These are phyloP conservation scores for Erynnis tages DNA, from an alignment of 2,888 invertebrate species.

Conservation along the genomic window DNA sequence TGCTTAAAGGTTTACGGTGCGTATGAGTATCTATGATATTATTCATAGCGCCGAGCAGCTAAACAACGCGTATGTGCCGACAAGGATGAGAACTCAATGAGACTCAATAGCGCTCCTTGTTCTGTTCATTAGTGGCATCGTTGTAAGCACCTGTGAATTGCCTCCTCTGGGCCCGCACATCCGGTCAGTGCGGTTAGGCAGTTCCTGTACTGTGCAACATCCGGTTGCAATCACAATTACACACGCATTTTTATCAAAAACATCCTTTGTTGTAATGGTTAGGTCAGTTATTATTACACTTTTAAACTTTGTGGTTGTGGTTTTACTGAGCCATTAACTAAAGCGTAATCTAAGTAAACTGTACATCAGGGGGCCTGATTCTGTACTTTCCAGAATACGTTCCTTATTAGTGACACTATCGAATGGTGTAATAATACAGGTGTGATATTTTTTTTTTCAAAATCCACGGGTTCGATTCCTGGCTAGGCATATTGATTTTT, in stretches of 20 bases:
- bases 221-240: constrained; percentile 53
- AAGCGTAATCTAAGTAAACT: too few relatives aligned
- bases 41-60: not conserved
- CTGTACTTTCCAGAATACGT: too few relatives aligned
- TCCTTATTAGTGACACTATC: too few relatives aligned
- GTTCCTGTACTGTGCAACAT: constrained; percentile 64
- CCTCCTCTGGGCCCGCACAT: constrained; percentile 42
- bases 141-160: constrained; percentile 42
- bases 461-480: too few relatives aligned
- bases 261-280: constrained; percentile 1
- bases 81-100: constrained; percentile 39
- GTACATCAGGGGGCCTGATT: too few relatives aligned
- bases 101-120: constrained; percentile 39
- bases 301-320: constrained; percentile 1
- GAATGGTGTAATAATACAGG: too few relatives aligned
- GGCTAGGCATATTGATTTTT: too few relatives aligned
- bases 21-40: constrained; percentile 5
- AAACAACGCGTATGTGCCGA: constrained; percentile 13
- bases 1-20: not conserved
- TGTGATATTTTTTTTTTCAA: too few relatives aligned
- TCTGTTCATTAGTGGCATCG: constrained; percentile 54
- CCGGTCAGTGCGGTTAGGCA: constrained; percentile 61
- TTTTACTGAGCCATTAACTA: not conserved
- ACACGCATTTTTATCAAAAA: constrained; percentile 34
- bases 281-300: too few relatives aligned